phyloP scores from a whole-genome alignment of 2,797 vertebrate genomes.

The Gymnocypris eckloni region DNA sequence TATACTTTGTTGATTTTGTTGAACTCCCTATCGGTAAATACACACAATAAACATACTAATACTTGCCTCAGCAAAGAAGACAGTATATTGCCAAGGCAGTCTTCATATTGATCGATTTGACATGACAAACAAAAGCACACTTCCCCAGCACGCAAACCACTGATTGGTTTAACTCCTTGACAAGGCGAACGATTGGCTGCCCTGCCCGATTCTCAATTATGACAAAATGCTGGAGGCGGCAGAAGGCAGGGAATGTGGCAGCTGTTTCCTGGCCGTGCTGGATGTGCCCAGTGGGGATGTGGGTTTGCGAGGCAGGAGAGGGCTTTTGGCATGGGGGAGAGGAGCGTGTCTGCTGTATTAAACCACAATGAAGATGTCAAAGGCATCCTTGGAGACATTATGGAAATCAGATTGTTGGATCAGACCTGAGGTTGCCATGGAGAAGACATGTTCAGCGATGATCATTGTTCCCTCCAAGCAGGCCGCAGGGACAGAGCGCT shows the following conservation, averaged over 20 bases:
- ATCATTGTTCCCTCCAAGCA: constrained; percentile 67
- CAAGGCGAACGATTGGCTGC: constrained; percentile 58
- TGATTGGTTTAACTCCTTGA: constrained; percentile 55
- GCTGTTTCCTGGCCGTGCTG: constrained; percentile 56
- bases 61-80: not conserved
- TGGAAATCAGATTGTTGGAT: constrained; percentile 81
- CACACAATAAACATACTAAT: not conserved
- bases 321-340: constrained; percentile 35
- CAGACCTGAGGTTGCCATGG: constrained; percentile 80
- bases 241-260: constrained; percentile 61
- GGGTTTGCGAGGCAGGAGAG: constrained; percentile 42
- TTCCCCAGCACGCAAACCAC: not conserved
- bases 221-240: constrained; percentile 59
- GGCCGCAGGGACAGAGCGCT: constrained; percentile 71
- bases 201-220: constrained; percentile 64
- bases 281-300: constrained; percentile 44
- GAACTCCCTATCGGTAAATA: not conserved
- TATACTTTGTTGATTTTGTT: too few relatives aligned
- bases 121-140: not conserved
- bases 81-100: not conserved
- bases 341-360: constrained; percentile 54
- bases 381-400: constrained; percentile 72
- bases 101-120: not conserved
- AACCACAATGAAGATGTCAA: constrained; percentile 81
- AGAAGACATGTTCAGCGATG: constrained; percentile 75